These are phyloP conservation scores for Orchesella cincta DNA, from an alignment of 1,140 invertebrate species.

Conservation along the genomic window DNA sequence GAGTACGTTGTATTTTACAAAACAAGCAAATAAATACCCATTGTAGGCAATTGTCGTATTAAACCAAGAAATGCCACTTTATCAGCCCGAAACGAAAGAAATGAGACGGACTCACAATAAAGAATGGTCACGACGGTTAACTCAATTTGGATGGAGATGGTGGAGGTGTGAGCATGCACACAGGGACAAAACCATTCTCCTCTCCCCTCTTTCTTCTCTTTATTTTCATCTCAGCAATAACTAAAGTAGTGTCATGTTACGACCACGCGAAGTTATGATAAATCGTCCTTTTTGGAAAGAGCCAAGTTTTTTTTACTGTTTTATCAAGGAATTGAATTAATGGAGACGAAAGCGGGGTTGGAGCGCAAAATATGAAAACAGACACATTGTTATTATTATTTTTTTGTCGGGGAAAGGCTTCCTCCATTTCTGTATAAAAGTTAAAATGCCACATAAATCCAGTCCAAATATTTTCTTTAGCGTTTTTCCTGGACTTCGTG, in stretches of 20 bases:
- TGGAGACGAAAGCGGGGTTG: slow-evolving; percentile 21
- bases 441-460: neutral
- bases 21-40: too few relatives aligned
- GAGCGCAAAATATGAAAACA: too few relatives aligned
- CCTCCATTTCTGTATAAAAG: neutral
- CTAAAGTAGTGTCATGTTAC: slow-evolving; percentile 16
- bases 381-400: neutral
- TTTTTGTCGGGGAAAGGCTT: neutral
- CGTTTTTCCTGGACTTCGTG: neutral
- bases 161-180: neutral
- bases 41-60: neutral
- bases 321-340: slow-evolving; percentile 28
- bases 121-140: neutral
- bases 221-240: neutral
- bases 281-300: neutral
- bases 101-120: too few relatives aligned
- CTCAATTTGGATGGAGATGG: neutral
- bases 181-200: neutral
- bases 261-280: slow-evolving; percentile 14
- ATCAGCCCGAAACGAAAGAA: too few relatives aligned
- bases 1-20: too few relatives aligned
- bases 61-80: neutral
- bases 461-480: slow-evolving; percentile 21
- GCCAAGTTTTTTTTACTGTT: slow-evolving; percentile 10
- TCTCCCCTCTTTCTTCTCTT: neutral